Percentiles rank a stretch among this genome's conserved stretches.
Evolutionary conservation across 2,888 invertebrate genomes (phyloP).

Genomic region (Oxyscelio sp.): DNA sequence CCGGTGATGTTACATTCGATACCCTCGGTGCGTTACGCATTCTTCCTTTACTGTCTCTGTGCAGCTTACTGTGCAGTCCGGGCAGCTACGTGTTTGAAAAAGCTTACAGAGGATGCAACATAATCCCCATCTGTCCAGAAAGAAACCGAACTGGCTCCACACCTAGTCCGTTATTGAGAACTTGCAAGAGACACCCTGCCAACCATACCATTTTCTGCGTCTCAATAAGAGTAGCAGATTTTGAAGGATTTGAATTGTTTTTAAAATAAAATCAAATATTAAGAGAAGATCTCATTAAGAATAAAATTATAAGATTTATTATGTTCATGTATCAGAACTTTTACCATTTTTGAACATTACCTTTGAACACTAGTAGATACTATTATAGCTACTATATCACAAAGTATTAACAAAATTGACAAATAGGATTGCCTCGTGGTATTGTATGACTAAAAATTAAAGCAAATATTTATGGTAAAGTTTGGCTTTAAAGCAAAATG

Average conservation of each 20-base stretch:
- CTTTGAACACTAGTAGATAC: too few species aligned
- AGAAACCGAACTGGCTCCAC: neutral
- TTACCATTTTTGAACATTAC: too few species aligned
- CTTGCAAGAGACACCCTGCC: neutral
- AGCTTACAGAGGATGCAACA: neutral
- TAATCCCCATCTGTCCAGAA: neutral
- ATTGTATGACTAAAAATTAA: too few species aligned
- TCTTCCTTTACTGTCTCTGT: conserved; percentile 35
- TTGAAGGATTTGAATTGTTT: conserved; percentile 50
- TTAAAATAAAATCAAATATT: conserved; percentile 72
- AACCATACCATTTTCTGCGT: neutral
- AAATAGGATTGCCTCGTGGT: too few species aligned
- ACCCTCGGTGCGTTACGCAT: conserved; percentile 53
- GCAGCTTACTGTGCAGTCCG: neutral
- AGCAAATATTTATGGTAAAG: too few species aligned
- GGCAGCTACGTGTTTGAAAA: conserved; percentile 1
- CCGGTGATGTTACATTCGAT: conserved; percentile 66
- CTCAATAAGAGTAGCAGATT: neutral
- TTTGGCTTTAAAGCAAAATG: too few species aligned
- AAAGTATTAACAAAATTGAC: too few species aligned
- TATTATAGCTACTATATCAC: too few species aligned
- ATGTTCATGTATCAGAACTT: too few species aligned
- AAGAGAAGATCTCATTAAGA: too few species aligned
- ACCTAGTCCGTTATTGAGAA: too few species aligned
- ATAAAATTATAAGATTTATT: too few species aligned